These are phyloP conservation scores for Thamnophis elegans DNA, from an alignment of 2,797 vertebrate species.

Conservation along the genomic window DNA sequence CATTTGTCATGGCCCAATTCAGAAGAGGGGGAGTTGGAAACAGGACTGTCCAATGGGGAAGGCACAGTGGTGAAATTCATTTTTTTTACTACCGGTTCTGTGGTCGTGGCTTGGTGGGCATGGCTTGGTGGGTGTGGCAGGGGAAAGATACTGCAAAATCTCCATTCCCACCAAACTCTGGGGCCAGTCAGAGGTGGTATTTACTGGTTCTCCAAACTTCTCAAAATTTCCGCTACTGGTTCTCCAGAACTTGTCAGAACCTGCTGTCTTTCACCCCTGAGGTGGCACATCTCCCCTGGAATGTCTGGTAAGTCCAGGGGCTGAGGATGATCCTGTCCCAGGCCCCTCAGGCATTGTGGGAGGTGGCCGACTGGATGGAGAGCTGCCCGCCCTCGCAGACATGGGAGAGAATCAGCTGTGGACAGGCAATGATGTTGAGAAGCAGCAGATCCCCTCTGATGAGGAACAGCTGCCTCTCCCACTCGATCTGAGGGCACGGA, in stretches of 20 bases:
- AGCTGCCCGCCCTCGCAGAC: neutral
- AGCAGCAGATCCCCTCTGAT: neutral
- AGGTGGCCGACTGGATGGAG: neutral
- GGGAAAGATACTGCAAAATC: too few relatives aligned
- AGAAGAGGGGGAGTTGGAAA: neutral
- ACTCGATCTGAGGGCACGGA: neutral
- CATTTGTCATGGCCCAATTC: neutral
- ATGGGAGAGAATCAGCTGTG: too few relatives aligned
- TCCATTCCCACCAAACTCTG: too few relatives aligned
- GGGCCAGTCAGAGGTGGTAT: too few relatives aligned
- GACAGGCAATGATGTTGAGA: neutral
- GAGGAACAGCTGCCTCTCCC: neutral
- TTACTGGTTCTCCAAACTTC: too few relatives aligned
- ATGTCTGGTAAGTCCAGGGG: neutral
- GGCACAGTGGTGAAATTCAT: neutral
- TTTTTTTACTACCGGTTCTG: too few relatives aligned
- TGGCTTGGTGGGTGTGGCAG: too few relatives aligned
- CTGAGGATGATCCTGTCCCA: neutral
- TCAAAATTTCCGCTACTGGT: too few relatives aligned
- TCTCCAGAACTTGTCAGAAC: too few relatives aligned
- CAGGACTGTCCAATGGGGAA: accelerated
- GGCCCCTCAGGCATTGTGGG: neutral
- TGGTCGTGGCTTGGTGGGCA: too few relatives aligned
- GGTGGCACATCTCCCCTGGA: neutral
- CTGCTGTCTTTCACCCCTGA: too few relatives aligned